A percentile compares a stretch with the other conserved stretches of the same genome.
These are phyloP conservation scores for Tympanoctomys barrerae DNA, from an alignment of 2,797 vertebrate species.

Conservation along the genomic window DNA sequence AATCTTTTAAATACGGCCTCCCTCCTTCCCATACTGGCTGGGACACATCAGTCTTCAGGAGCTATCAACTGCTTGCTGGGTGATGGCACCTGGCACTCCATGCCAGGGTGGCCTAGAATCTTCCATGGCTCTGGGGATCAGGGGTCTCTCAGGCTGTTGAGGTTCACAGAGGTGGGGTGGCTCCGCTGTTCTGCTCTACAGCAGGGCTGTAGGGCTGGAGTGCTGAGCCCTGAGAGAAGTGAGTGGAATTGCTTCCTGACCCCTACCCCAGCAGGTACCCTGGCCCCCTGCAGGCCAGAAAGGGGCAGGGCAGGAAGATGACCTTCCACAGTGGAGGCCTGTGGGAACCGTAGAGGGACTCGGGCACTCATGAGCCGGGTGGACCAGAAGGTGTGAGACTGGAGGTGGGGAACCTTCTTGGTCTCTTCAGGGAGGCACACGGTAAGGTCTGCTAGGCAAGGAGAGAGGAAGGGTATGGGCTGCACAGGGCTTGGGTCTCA, in stretches of 20 bases:
- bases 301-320: background rate
- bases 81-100: accelerated
- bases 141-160: background rate
- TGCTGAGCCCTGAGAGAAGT: background rate
- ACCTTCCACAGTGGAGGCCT: background rate
- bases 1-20: background rate
- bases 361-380: accelerated
- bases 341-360: background rate
- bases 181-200: background rate
- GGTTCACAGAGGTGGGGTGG: background rate
- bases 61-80: accelerated
- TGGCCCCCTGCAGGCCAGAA: background rate
- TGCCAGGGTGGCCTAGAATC: background rate
- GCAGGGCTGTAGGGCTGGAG: background rate
- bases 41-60: background rate
- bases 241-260: background rate
- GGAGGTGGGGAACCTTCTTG: background rate
- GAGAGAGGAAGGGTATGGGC: too few species aligned
- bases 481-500: accelerated
- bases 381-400: too few species aligned
- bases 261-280: background rate
- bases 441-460: background rate
- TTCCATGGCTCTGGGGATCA: background rate
- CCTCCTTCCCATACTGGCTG: background rate
- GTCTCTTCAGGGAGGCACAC: background rate